phyloP scores from a whole-genome alignment of 2,797 vertebrate species.

The Valencia hispanica region DNA sequence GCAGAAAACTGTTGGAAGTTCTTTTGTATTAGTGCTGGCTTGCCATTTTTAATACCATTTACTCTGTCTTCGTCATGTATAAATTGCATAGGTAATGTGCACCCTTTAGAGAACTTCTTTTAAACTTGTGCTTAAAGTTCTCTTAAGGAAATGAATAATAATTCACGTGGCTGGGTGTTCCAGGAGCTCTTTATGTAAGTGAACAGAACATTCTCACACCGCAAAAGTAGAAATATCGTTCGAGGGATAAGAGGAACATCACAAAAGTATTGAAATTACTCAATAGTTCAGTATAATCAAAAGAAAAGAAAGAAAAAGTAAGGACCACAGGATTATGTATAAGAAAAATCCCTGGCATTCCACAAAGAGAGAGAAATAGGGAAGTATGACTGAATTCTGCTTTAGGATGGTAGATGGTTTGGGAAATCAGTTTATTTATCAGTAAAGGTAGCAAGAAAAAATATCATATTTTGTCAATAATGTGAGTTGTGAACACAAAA shows the following conservation, averaged over 20 bases:
- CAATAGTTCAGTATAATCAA: not conserved
- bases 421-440: not conserved
- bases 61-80: not conserved
- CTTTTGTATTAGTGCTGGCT: not conserved
- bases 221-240: not conserved
- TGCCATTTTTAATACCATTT: not conserved
- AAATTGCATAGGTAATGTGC: not conserved
- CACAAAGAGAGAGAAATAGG: not conserved
- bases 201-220: not conserved
- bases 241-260: not conserved
- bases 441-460: not conserved
- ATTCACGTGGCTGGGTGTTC: not conserved
- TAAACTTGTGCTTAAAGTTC: not conserved
- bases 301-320: not conserved
- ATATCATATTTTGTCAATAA: not conserved
- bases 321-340: not conserved
- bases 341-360: not conserved
- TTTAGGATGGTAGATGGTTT: not conserved
- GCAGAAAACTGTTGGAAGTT: not conserved
- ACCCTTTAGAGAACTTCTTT: not conserved
- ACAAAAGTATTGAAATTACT: not conserved
- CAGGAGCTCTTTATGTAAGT: not conserved
- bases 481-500: too few relatives aligned
- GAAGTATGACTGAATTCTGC: not conserved
- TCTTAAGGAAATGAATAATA: not conserved